Base-by-base conservation (phyloP, 2,888 invertebrate genomes). In the Beris chalybata region DNA sequence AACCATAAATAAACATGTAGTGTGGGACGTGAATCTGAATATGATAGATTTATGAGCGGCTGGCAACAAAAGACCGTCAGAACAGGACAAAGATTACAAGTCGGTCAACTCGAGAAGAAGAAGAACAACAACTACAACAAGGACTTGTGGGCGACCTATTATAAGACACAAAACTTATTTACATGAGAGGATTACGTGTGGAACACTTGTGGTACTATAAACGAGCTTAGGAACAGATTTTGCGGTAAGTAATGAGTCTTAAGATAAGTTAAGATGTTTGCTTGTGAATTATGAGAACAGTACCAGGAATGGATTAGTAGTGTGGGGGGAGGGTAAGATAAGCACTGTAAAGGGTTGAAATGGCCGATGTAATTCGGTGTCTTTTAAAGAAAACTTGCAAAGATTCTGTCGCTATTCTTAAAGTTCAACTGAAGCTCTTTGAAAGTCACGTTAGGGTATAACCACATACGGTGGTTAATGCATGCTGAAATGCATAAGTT, bases 31-130 rank as follows among this genome's bases (percentile, higher is more conserved):
- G 50, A 50, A 61, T 61, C 68, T 68, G 68, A 61, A 53, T 61
- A 45, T 68, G 68, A 61, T 61, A 68, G 68, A 68, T 68, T 68
- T 68, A 68, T 61, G 59, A 52, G 56, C 52, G 59, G 48, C 50
- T 52, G 44, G 38, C 58, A 56, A 58, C 38, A 59, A 61, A 61
- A 30, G 61, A 61, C 48, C 58, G 47, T n/a, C 13, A 52, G 31
- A 32, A 45, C 43, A 30, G 15, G 48, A 47, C 52, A 9, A 22
- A 61, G 50, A 48, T 59, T 59, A 32, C 48, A 32, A 50, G 11
- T 32, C 13, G 13, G 59, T 59, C 59, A 59, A n/a, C 32, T 31
- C 32, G 31, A 32, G 59, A 59, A 22, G 22, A 22, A 2, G 22
- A 22, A 22, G 22, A 22, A 22, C 22, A 22, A 22, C 22, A 22